These are phyloP conservation scores for Gephyroberyx darwinii DNA, from an alignment of 2,797 vertebrate genomes.

Conservation along the genomic window DNA sequence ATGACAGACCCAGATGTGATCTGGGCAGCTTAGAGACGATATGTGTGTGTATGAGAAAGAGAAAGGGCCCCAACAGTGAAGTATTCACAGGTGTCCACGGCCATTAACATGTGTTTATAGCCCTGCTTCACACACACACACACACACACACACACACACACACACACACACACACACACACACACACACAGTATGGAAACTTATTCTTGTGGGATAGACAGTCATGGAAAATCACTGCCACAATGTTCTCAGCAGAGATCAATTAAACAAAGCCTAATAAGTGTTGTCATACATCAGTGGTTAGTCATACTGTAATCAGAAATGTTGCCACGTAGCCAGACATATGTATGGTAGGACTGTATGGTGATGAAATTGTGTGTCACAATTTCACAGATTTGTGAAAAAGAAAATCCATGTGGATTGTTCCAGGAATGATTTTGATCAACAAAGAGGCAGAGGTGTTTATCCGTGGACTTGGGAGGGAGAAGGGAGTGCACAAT, in stretches of 20 bases:
- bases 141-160: no score
- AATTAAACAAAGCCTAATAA: conserved; percentile 41
- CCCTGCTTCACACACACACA: conserved; percentile 56
- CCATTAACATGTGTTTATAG: conserved; percentile 74
- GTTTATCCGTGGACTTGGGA: conserved; percentile 11
- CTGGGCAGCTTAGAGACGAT: conserved; percentile 32
- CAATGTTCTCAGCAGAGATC: conserved; percentile 40
- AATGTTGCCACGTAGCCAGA: conserved; percentile 31
- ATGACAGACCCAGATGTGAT: conserved; percentile 59
- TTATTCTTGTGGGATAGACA: conserved; percentile 38
- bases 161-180: conserved; percentile 17
- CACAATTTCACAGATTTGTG: conserved; percentile 15
- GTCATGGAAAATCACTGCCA: conserved; percentile 58
- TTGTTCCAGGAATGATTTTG: background rate
- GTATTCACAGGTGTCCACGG: conserved; percentile 72
- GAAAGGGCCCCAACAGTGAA: conserved; percentile 60
- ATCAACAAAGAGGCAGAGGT: conserved; percentile 17
- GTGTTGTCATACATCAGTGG: conserved; percentile 43
- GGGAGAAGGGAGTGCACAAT: background rate
- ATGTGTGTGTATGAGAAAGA: conserved; percentile 26
- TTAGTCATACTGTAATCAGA: conserved; percentile 41
- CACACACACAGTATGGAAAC: conserved; percentile 40
- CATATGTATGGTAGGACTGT: background rate
- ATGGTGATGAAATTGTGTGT: conserved; percentile 12
- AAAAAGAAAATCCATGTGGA: background rate